phyloP scores from a whole-genome alignment of 2,888 invertebrate genomes.

The Brenthis hecate region DNA sequence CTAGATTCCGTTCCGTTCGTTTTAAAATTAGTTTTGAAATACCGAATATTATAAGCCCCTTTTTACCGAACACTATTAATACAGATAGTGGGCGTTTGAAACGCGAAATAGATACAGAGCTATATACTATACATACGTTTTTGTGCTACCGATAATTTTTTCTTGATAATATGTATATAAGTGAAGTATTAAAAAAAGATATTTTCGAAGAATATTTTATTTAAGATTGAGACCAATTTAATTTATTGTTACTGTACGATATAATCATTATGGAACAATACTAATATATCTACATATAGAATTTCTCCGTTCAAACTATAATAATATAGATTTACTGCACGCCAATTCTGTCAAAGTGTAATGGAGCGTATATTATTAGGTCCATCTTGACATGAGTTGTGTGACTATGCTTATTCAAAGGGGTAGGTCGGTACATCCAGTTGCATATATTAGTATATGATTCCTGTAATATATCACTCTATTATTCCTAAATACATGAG shows the following conservation, averaged over 20 bases:
- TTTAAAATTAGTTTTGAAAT: too few species aligned
- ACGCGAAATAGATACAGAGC: too few species aligned
- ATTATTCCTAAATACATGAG: not conserved
- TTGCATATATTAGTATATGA: constrained; percentile 19
- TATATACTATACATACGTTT: too few species aligned
- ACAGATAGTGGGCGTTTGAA: too few species aligned
- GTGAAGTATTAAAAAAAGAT: too few species aligned
- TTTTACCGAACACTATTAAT: too few species aligned
- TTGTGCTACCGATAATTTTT: too few species aligned
- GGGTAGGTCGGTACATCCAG: constrained; percentile 9
- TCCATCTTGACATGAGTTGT: constrained; percentile 37
- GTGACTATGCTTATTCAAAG: constrained; percentile 31
- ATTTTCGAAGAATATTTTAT: too few species aligned
- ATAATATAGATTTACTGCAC: constrained; percentile 42
- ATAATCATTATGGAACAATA: constrained; percentile 27
- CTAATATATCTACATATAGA: constrained; percentile 21
- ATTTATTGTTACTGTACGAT: constrained; percentile 1
- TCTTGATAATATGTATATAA: too few species aligned
- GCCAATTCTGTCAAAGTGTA: constrained; percentile 40
- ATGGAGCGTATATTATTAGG: constrained; percentile 41
- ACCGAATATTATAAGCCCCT: too few species aligned
- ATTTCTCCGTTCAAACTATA: constrained; percentile 32
- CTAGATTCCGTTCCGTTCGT: too few species aligned
- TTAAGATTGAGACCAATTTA: too few species aligned
- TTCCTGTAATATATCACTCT: constrained; percentile 8